Base-by-base conservation (phyloP, 2,113 vertebrate genomes). In the Limanda limanda region DNA sequence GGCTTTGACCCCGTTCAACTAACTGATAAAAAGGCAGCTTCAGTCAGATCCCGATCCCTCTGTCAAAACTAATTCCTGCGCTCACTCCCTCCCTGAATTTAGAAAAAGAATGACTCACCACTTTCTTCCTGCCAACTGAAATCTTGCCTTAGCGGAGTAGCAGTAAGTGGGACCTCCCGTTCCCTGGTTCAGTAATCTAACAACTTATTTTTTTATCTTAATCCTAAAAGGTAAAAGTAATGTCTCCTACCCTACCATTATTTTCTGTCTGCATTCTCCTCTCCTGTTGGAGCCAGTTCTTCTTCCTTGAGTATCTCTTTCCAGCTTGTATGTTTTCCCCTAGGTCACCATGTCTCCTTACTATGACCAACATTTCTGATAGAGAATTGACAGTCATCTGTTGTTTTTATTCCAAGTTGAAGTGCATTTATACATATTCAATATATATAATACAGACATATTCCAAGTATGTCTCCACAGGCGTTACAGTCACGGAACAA, bases 91-190 rank as follows among this genome's bases (percentile, higher is more conserved):
- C 69, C 57, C 59, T 82, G 52, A 80, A 84, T 84, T 69, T 69
- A 75, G 76, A 87, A 69, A 31, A 12, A 66, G 78, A 47, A 71
- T 89, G 87, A 82, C 69, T 79, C 82, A 89, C 58, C 74, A 57
- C 31, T 62, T 55, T 77, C 68, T 61, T 73, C 64, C 63, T 81
- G 83, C 55, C 62, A 69, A 37, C 59, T 64, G 48, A 72, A 80
- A 74, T 78, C 72, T 42, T 42, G 55, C 45, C 7, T 27, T 11
- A 42, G 40, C 40, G 12, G 40, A 42, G 12, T 9, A 15, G 31
- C 24, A 58, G 15, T 35, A 11, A 71, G 59, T 45, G 10, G 68
- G 61, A 42, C 24, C n/a, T 57, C 3, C 15, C 55, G 1, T 31
- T 79, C 8, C 17, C 20, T 18, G 8, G 58, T 77, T 80, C 69